Conservation (phyloP, 2,888 invertebrate species). For the Epirrita christyi region DNA sequence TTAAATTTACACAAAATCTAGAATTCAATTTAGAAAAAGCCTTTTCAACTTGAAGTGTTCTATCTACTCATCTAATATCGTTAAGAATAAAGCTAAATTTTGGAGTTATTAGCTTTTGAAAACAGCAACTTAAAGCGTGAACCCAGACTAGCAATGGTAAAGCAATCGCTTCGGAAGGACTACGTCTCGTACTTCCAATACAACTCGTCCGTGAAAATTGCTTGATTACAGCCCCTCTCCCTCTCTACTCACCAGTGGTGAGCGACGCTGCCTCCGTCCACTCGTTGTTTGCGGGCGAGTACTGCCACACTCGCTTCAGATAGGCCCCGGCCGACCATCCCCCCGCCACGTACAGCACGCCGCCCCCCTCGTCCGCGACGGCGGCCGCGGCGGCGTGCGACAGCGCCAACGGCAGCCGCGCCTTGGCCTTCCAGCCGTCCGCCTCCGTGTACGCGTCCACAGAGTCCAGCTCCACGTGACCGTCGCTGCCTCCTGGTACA, state of each 20-base stretch:
- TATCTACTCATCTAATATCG: too few species aligned
- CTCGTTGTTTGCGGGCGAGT: constrained; percentile 78
- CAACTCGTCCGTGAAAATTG: too few species aligned
- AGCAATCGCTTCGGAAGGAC: too few species aligned
- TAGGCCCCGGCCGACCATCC: constrained; percentile 88
- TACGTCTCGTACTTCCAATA: too few species aligned
- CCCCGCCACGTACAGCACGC: constrained; percentile 60
- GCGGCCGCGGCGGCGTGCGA: constrained; percentile 90
- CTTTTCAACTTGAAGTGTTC: too few species aligned
- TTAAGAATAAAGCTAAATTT: too few species aligned
- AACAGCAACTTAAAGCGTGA: too few species aligned
- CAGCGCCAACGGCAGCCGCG: constrained; percentile 81
- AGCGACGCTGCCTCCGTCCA: background rate
- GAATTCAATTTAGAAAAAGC: too few species aligned
- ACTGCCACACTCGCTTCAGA: constrained; percentile 90
- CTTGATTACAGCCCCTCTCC: too few species aligned
- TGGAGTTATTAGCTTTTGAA: too few species aligned
- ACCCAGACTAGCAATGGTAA: too few species aligned
- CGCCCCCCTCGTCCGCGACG: constrained; percentile 84
- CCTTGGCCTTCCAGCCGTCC: constrained; percentile 72
- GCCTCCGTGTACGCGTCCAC: constrained; percentile 76
- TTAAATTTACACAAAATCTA: too few species aligned
- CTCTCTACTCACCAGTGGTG: background rate
- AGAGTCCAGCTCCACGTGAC: constrained; percentile 90
- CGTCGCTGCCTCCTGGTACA: constrained; percentile 89